Evolutionary conservation across 2,888 invertebrate genomes (phyloP), one percentile per base, ranked within the genome.

Genomic region (Cyrtodaria siliqua): DNA sequence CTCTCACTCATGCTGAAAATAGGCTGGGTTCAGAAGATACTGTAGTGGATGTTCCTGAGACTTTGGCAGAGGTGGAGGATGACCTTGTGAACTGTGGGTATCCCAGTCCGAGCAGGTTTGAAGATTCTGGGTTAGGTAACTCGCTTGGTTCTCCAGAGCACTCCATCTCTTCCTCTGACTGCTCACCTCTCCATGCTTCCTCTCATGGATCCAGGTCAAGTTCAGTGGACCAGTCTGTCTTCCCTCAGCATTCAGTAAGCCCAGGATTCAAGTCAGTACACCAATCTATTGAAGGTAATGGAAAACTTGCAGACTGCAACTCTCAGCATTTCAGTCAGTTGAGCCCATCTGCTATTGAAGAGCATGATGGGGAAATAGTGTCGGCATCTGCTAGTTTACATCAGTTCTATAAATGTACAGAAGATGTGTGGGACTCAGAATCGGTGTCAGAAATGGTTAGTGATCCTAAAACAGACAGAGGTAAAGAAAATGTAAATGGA

Each of bases 41-140:
- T 33, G 6, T 33, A 33, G 12, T 4, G 12, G 33, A 33, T 33
- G 33, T 33, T n/a, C n/a, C n/a, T 33, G 33, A 33, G 6, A 33
- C 4, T 8, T 33, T 12, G 12, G 6, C 33, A 33, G 33, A 33
- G 4, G 33, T 33, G 12, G 12, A 33, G 33, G 33, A 12, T 8
- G 33, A 33, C 4, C 12, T 8, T 33, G 33, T 33, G 33, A 33
- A 33, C 4, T 8, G 33, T 8, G 4, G 33, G 6, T 8, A 33
- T 33, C 33, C 33, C 33, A 33, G 33, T 33, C 33, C 33, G 12
- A 33, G 6, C 33, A 33, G 23, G 3, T 27, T 9, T 44, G 27
- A 72, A 53, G 79, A 79, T 71, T 79, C 79, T 44, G 79, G 79
- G n/a, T 49, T 75, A 4, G 79, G 75, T 2, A 71, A 57, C n/a